Percentiles rank a stretch among this genome's conserved stretches.
These are phyloP conservation scores for Remorina albescens DNA, from an alignment of 2,797 vertebrate species.

Conservation along the genomic window DNA sequence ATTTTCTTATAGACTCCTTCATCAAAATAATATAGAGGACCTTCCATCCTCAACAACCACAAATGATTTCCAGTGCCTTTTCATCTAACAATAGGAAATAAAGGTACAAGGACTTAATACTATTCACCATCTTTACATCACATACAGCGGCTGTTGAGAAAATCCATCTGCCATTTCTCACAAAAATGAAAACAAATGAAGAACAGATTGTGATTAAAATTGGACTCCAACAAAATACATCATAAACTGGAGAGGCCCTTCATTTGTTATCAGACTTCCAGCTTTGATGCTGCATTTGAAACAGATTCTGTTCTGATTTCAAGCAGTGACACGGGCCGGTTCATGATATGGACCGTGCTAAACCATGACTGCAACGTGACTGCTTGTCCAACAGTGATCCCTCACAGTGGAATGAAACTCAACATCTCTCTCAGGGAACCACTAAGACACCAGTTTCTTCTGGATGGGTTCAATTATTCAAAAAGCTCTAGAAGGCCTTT, in stretches of 20 bases:
- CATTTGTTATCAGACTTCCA: slow-evolving; percentile 44
- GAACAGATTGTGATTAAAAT: slow-evolving; percentile 67
- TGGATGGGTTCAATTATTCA: slow-evolving; percentile 49
- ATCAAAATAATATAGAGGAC: slow-evolving; percentile 51
- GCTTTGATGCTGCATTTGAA: slow-evolving; percentile 47
- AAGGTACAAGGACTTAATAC: slow-evolving; percentile 66
- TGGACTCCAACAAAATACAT: slow-evolving; percentile 59
- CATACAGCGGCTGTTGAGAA: slow-evolving; percentile 47
- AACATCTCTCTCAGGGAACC: slow-evolving; percentile 35
- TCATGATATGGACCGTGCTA: slow-evolving; percentile 29
- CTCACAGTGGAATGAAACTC: slow-evolving; percentile 47
- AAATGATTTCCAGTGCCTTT: slow-evolving; percentile 86
- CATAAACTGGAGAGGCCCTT: slow-evolving; percentile 53
- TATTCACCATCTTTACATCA: slow-evolving; percentile 65
- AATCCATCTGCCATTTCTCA: slow-evolving; percentile 66
- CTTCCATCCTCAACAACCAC: slow-evolving; percentile 69
- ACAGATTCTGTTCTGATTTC: slow-evolving; percentile 45
- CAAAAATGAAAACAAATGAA: slow-evolving; percentile 65
- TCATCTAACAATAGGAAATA: slow-evolving; percentile 71
- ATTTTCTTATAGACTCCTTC: slow-evolving; percentile 48
- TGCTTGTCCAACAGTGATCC: slow-evolving; percentile 50
- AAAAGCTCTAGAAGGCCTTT: slow-evolving; percentile 59
- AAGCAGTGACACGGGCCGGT: slow-evolving; percentile 33
- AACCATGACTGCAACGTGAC: slow-evolving; percentile 36
- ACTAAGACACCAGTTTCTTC: slow-evolving; percentile 52